phyloP scores from a whole-genome alignment of 2,113 vertebrate genomes.

The Microtus ochrogaster region DNA sequence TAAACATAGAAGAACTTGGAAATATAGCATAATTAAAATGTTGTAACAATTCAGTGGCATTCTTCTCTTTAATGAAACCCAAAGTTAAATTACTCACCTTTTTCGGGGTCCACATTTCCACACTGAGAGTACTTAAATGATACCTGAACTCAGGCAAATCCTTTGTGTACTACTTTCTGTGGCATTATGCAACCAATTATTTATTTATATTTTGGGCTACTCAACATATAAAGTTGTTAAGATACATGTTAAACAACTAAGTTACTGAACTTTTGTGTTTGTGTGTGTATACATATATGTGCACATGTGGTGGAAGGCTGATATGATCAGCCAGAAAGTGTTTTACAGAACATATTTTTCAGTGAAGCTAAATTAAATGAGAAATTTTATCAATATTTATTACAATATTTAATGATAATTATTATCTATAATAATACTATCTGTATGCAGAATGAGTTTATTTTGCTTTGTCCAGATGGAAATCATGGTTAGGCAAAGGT shows the following conservation, averaged over 20 bases:
- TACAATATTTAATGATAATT: background rate
- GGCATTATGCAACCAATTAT: background rate
- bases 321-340: background rate
- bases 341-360: background rate
- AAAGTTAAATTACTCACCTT: background rate
- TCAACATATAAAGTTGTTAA: background rate
- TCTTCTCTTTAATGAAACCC: background rate
- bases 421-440: background rate
- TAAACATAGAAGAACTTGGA: no score
- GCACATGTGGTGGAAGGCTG: background rate
- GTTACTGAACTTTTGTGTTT: background rate
- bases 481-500: background rate
- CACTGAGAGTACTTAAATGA: background rate
- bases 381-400: background rate
- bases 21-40: no score
- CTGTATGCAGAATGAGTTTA: background rate
- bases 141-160: background rate
- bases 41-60: background rate
- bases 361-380: background rate
- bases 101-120: background rate
- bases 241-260: background rate
- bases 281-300: background rate
- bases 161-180: background rate
- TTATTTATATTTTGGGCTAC: background rate
- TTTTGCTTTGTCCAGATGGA: background rate